Base-by-base conservation (phyloP, 1,140 invertebrate species). In the Hypsibius dujardini region DNA sequence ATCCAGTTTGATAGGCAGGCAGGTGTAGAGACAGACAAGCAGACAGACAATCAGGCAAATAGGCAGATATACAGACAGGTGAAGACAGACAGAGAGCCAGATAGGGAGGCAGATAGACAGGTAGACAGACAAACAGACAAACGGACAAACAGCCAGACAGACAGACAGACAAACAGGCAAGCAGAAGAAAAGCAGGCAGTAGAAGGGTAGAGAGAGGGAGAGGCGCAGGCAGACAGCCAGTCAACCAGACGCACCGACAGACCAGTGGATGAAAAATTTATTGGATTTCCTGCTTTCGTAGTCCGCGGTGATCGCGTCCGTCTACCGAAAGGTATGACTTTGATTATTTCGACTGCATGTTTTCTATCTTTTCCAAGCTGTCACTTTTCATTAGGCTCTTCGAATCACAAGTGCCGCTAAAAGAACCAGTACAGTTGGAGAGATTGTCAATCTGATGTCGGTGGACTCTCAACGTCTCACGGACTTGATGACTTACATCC, bases 281-380 rank as follows among this genome's bases (percentile, higher is more conserved):
- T 7, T 56, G 50, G 7, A 56, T 56, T 56, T 56, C 50, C 7
- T 56, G 7, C n/a, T 56, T 56, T 67, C 42, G 12, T 67, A 82
- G 56, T 79, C 81, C 0, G 76, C 79, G 15, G 74, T 83, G 42
- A 80, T 80, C 45, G 77, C 78, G 40, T 75, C 80, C 46, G 77
- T 83, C 2, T 83, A 83, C 74, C 77, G 75, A 74, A 83, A 83
- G 76, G 80, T 81, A 59, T 46, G 71, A 47, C 15, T 69, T 12
- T 69, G 7, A 12, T 7, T 7, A 69, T 7, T 15, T 12, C 15
- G 28, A 12, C 28, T 12, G 7, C 40, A 47, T 7, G 15, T 12
- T 7, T 15, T 28, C 7, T 12, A 12, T 69, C 7, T 69, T 7
- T 12, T 69, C 7, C 7, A 69, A 12, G 40, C 7, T 47, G 7